Percentiles rank a stretch among this genome's conserved stretches.
These are phyloP conservation scores for Mantis religiosa DNA, from an alignment of 2,888 invertebrate species.

Conservation along the genomic window DNA sequence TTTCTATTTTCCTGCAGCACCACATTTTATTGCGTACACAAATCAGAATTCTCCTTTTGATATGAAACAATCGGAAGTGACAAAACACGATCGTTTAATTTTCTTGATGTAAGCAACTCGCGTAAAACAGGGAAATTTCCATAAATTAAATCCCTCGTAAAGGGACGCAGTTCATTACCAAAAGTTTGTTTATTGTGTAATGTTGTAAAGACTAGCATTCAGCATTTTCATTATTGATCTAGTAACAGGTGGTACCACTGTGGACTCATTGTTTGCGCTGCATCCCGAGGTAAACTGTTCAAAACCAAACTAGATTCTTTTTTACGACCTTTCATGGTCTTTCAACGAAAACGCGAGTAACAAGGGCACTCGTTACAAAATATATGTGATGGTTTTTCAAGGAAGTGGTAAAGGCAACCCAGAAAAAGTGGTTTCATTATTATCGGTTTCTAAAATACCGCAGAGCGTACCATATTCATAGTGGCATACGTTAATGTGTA, in stretches of 20 bases:
- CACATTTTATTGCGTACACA: too few species aligned
- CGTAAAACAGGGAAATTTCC: background rate
- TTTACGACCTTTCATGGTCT: background rate
- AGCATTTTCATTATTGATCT: background rate
- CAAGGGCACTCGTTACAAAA: too few species aligned
- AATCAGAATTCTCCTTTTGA: too few species aligned
- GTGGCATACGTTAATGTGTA: too few species aligned
- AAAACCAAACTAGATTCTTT: background rate
- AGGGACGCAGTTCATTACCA: background rate
- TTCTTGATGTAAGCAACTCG: background rate
- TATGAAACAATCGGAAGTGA: background rate
- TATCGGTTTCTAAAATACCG: too few species aligned
- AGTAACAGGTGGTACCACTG: background rate
- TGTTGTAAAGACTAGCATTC: background rate
- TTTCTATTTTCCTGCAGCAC: too few species aligned
- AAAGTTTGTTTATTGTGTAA: background rate
- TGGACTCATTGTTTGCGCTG: background rate
- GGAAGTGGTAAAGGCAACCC: too few species aligned
- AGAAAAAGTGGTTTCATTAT: too few species aligned
- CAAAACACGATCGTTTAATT: background rate
- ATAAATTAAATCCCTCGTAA: background rate
- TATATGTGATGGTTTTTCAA: too few species aligned
- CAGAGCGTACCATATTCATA: too few species aligned
- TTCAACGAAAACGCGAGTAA: too few species aligned
- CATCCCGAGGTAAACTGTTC: background rate